Conservation (phyloP, 2,113 vertebrate species). For the Albula glossodonta region DNA sequence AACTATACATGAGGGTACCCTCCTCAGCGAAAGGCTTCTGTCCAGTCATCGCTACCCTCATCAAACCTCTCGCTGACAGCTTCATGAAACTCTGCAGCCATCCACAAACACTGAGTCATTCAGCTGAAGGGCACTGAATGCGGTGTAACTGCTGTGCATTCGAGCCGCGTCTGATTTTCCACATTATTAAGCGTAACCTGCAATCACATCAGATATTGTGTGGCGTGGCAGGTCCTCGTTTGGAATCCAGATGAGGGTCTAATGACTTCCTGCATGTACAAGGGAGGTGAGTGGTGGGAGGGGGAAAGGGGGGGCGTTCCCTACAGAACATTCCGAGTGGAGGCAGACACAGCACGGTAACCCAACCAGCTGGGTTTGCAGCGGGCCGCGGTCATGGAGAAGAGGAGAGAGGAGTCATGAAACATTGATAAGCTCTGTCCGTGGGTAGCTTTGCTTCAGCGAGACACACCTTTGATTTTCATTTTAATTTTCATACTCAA, state of each 20-base stretch:
- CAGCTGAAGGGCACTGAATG: neutral
- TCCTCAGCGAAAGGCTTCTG: neutral
- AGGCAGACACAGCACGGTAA: neutral
- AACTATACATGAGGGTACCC: neutral
- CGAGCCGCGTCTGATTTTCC: neutral
- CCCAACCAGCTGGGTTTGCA: neutral
- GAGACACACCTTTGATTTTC: neutral
- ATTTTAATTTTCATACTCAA: neutral
- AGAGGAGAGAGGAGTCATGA: neutral
- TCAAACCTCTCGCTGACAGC: neutral
- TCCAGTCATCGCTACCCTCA: constrained; percentile 6
- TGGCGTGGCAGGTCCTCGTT: neutral
- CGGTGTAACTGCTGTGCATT: too few relatives aligned
- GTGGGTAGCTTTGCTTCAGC: neutral
- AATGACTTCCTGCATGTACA: neutral
- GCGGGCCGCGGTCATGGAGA: neutral
- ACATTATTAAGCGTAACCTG: neutral
- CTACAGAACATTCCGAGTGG: neutral
- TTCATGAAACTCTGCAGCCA: neutral
- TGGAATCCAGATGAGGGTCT: neutral
- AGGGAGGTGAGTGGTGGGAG: too few relatives aligned
- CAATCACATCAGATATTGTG: neutral
- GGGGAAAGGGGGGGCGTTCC: too few relatives aligned
- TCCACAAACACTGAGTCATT: neutral
- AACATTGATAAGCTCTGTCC: neutral